These are phyloP conservation scores for Sarcophaga subvicina DNA, from an alignment of 2,888 invertebrate species.

Conservation along the genomic window DNA sequence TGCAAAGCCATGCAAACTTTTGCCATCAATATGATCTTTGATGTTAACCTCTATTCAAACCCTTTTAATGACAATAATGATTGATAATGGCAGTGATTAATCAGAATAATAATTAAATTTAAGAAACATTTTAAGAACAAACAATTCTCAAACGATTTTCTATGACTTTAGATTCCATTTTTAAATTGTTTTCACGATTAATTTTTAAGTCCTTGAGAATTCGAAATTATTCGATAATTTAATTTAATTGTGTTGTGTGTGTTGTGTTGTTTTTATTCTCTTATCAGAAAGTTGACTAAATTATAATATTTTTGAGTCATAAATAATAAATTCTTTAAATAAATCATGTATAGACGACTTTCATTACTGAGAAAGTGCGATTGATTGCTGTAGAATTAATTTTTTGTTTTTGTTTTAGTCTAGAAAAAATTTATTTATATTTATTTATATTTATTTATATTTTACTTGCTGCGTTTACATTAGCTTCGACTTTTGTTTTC, in stretches of 20 bases:
- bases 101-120: no score
- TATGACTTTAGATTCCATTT: not conserved
- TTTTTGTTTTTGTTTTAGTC: constrained; percentile 1
- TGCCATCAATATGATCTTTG: no score
- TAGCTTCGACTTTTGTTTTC: not conserved
- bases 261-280: not conserved
- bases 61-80: no score
- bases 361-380: constrained; percentile 78
- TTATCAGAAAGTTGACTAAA: constrained; percentile 17
- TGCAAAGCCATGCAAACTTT: no score
- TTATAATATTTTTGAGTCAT: not conserved
- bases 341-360: constrained; percentile 39
- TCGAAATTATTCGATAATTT: not conserved
- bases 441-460: no score
- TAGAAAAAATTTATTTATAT: constrained; percentile 11
- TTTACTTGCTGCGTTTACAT: not conserved
- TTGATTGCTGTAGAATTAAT: constrained; percentile 75
- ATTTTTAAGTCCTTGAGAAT: constrained; percentile 23
- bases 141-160: not conserved
- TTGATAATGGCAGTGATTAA: no score
- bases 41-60: no score
- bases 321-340: constrained; percentile 12
- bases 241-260: not conserved
- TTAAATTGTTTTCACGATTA: not conserved
- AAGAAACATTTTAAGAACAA: no score